A percentile compares a stretch with the other conserved stretches of the same genome.
These are phyloP conservation scores for Cisticola juncidis DNA, from an alignment of 2,113 vertebrate species.

Conservation along the genomic window DNA sequence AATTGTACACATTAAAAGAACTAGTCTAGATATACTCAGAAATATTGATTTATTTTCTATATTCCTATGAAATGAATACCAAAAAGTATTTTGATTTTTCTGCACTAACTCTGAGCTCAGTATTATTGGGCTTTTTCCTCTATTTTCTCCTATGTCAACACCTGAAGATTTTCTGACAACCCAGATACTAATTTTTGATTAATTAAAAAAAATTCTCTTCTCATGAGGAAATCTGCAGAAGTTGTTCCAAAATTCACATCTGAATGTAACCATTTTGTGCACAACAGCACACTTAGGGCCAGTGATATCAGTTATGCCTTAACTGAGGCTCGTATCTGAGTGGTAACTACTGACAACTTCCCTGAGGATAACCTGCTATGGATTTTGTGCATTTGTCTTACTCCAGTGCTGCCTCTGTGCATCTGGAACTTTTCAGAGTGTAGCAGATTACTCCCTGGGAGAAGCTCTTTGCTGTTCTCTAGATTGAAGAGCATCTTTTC, in stretches of 20 bases:
- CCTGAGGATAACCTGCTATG: neutral
- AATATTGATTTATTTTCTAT: neutral
- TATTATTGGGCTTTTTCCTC: neutral
- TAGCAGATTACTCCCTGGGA: neutral
- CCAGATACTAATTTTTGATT: neutral
- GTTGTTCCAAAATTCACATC: neutral
- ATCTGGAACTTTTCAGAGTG: neutral
- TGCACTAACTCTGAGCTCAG: neutral
- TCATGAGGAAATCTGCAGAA: neutral
- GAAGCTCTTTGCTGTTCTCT: neutral
- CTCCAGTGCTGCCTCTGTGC: neutral
- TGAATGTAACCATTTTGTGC: rapidly evolving
- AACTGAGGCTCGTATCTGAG: neutral
- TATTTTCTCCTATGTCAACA: rapidly evolving
- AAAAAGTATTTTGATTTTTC: neutral
- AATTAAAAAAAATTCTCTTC: rapidly evolving
- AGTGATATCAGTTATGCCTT: neutral
- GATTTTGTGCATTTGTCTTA: neutral
- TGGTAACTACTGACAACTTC: neutral
- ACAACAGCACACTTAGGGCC: neutral
- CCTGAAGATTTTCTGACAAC: neutral
- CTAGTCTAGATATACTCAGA: neutral
- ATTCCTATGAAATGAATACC: neutral
- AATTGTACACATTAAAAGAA: neutral
- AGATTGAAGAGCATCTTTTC: neutral